These are phyloP conservation scores for Hassar affinis DNA, from an alignment of 2,113 vertebrate genomes.

Conservation along the genomic window DNA sequence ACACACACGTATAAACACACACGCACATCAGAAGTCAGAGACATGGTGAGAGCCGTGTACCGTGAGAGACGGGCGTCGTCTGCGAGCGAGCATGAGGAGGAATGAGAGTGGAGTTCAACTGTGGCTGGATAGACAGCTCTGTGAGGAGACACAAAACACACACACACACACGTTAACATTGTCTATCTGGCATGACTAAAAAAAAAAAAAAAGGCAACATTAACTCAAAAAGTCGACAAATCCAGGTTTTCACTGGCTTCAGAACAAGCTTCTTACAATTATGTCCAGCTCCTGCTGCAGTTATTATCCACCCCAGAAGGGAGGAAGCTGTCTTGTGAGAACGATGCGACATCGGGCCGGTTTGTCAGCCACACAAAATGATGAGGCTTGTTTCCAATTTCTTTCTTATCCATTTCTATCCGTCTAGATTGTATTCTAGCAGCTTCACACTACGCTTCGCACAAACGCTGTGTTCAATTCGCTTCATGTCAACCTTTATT, in stretches of 20 bases:
- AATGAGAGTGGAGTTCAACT: conserved; percentile 88
- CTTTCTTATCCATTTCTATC: background rate
- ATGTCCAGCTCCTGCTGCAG: background rate
- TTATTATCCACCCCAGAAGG: background rate
- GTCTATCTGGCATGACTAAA: background rate
- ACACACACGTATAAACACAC: conserved; percentile 15
- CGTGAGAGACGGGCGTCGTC: conserved; percentile 78
- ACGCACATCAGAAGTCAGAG: background rate
- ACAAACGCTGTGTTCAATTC: background rate
- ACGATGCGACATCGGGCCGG: background rate
- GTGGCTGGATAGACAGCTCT: conserved; percentile 90
- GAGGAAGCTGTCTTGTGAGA: background rate
- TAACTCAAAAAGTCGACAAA: background rate
- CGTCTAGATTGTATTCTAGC: background rate
- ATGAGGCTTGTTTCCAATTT: background rate
- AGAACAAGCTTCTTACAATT: background rate
- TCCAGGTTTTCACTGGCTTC: background rate
- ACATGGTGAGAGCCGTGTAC: conserved; percentile 60
- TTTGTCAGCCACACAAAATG: background rate
- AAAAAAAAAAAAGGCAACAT: background rate
- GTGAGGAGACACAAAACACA: conserved; percentile 31
- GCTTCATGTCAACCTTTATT: too few relatives aligned
- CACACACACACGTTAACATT: conserved; percentile 2
- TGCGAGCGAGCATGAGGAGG: conserved; percentile 86
- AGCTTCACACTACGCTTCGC: background rate